Evolutionary conservation across 2,113 vertebrate species (phyloP).

Genomic region (Prunella fulvescens): DNA sequence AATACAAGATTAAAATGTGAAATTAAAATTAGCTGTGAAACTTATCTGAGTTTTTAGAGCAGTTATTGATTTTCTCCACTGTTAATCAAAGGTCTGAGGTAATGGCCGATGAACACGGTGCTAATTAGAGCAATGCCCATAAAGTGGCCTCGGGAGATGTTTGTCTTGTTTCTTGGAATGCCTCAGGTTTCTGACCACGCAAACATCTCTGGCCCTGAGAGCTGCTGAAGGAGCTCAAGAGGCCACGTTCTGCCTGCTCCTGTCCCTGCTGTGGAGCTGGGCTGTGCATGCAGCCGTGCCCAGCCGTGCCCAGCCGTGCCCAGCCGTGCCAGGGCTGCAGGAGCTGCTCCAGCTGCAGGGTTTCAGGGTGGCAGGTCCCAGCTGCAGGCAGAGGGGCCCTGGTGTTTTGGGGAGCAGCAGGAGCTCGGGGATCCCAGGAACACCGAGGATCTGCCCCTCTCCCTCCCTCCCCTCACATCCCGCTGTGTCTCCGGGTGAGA

Average conservation of each 20-base stretch:
- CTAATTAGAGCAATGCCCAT: constrained; percentile 58
- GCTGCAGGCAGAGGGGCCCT: neutral
- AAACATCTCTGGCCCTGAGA: neutral
- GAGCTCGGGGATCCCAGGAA: fast-evolving
- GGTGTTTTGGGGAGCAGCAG: fast-evolving
- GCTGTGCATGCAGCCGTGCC: fast-evolving
- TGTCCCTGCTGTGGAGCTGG: fast-evolving
- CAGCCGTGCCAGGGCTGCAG: neutral
- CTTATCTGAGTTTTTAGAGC: constrained; percentile 68
- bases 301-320: neutral
- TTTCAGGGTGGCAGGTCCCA: fast-evolving
- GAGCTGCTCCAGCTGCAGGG: neutral
- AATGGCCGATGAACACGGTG: constrained; percentile 23
- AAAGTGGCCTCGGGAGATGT: neutral
- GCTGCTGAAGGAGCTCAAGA: neutral
- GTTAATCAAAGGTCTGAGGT: constrained; percentile 68
- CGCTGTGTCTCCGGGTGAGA: neutral
- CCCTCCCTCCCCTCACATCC: fast-evolving
- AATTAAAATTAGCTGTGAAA: constrained; percentile 71
- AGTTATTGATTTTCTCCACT: constrained; percentile 70
- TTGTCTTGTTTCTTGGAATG: neutral
- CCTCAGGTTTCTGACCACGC: neutral
- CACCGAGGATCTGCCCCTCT: too few relatives aligned
- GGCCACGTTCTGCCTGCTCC: fast-evolving
- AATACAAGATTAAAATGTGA: constrained; percentile 75